Evolutionary conservation across 1,140 invertebrate species (phyloP).

Genomic region (Drosophila pseudoananassae): DNA sequence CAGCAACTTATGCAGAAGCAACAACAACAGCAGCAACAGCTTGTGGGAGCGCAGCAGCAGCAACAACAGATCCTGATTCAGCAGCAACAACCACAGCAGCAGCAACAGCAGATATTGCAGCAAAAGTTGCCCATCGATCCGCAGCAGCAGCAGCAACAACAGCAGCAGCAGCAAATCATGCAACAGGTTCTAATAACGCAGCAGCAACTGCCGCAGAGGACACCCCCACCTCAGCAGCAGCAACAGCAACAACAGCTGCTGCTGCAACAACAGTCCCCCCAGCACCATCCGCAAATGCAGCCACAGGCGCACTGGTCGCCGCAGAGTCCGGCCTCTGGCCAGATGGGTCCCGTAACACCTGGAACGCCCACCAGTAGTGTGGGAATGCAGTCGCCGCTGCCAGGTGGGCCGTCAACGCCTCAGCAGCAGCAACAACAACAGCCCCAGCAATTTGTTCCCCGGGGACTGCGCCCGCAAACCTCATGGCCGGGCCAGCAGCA

Average conservation of each 20-base stretch:
- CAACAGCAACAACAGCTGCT: slow-evolving; percentile 67
- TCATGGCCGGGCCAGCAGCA: slow-evolving; percentile 64
- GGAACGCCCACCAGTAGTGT: slow-evolving; percentile 69
- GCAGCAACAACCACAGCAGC: slow-evolving; percentile 62
- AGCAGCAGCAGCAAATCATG: slow-evolving; percentile 62
- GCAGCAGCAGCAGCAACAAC: slow-evolving; percentile 50
- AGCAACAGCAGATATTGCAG: slow-evolving; percentile 58
- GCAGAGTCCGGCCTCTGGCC: slow-evolving; percentile 65
- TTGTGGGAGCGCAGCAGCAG: slow-evolving; percentile 39
- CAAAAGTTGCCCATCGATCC: slow-evolving; percentile 49
- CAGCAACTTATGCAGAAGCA: slow-evolving; percentile 70
- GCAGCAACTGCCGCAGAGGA: slow-evolving; percentile 71
- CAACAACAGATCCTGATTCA: slow-evolving; percentile 73
- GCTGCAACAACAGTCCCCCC: slow-evolving; percentile 71
- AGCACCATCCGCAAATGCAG: slow-evolving; percentile 68
- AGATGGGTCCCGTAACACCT: slow-evolving; percentile 65
- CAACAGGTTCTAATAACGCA: slow-evolving; percentile 78
- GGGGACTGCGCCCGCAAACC: slow-evolving; percentile 66
- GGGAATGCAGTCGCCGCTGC: slow-evolving; percentile 76
- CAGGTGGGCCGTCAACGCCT: slow-evolving; percentile 64
- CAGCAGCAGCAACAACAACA: slow-evolving; percentile 58
- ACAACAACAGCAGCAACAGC: slow-evolving; percentile 60
- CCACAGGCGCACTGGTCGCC: slow-evolving; percentile 67
- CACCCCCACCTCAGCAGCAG: slow-evolving; percentile 69
- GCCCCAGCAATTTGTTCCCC: slow-evolving; percentile 61